Base-by-base conservation (phyloP, 2,113 vertebrate species). In the Saccopteryx leptura region DNA sequence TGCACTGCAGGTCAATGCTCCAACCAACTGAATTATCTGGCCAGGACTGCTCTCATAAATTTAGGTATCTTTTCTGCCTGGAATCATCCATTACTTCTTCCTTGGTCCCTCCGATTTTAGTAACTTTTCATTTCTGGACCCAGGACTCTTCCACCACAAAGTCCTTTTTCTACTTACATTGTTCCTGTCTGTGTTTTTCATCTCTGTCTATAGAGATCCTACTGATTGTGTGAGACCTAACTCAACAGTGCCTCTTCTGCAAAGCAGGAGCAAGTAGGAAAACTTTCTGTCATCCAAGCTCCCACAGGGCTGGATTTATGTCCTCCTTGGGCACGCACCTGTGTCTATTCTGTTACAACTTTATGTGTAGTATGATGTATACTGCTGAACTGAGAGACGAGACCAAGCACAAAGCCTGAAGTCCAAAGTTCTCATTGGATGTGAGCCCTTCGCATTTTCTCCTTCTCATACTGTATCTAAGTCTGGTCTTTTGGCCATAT, bases 101-200 rank as follows among this genome's bases (percentile, higher is more conserved):
- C 31, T 75, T 63, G 63, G 31, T n/a, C 18, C 31, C 31, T n/a
- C 28, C 5, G 19, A 46, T 61, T 52, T 74, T 19, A 84, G 56
- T 31, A 50, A 85, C 14, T 69, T 23, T 26, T 19, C 50, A 10
- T 61, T 76, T 84, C 46, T 68, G 68, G 33, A 75, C 24, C 69
- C 4, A 24, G 39, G 24, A 31, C 13, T 8, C 19, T 69, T n/a
- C 24, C 31, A 24, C 5, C 5, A 50, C 0, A 0, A 78, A 88
- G 19, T 58, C 28, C 39, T 61, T 76, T 54, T n/a, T 63, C 82
- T 82, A 33, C 56, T 24, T 9, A 26, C 8, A 31, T 4, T 1
- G 5, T 12, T 26, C 19, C 78, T 52, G 0, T 33, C 28, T 9
- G 0, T 65, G 46, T 39, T 69, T 56, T 46, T 26, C 1, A 0